Evolutionary conservation across 2,888 invertebrate species (phyloP).

Genomic region (Andrena haemorrhoa): DNA sequence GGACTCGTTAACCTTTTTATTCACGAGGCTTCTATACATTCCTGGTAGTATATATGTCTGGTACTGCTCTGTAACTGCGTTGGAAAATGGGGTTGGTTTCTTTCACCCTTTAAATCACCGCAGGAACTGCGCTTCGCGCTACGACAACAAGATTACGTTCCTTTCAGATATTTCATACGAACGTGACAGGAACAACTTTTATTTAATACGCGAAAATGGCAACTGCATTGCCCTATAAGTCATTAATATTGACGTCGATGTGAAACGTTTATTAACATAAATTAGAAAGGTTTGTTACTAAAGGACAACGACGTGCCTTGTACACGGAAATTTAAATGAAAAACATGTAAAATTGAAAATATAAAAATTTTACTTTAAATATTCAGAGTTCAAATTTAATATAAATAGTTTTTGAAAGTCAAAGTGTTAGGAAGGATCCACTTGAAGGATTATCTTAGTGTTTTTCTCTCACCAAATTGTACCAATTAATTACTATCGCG

Average conservation of each 20-base stretch:
- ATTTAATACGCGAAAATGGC: neutral
- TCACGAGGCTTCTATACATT: constrained; percentile 7
- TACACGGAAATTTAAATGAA: neutral
- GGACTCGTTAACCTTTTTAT: constrained; percentile 44
- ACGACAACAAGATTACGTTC: constrained; percentile 2
- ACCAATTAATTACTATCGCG: too few species aligned
- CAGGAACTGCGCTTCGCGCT: constrained; percentile 14
- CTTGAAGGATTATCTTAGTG: too few species aligned
- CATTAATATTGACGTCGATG: neutral
- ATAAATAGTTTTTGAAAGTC: neutral
- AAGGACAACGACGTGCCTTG: neutral
- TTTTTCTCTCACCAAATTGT: neutral
- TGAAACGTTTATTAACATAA: neutral
- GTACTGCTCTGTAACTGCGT: neutral
- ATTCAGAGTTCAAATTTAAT: neutral
- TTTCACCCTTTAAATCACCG: neutral
- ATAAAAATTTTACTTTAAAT: neutral
- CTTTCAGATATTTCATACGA: neutral
- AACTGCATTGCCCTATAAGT: neutral
- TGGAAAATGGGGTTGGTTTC: neutral
- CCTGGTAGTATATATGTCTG: neutral
- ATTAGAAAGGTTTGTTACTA: neutral
- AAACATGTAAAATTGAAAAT: neutral
- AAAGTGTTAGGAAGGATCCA: neutral
- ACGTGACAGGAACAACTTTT: neutral